Conservation (phyloP, 1,140 invertebrate species). For the Anoplophora glabripennis region DNA sequence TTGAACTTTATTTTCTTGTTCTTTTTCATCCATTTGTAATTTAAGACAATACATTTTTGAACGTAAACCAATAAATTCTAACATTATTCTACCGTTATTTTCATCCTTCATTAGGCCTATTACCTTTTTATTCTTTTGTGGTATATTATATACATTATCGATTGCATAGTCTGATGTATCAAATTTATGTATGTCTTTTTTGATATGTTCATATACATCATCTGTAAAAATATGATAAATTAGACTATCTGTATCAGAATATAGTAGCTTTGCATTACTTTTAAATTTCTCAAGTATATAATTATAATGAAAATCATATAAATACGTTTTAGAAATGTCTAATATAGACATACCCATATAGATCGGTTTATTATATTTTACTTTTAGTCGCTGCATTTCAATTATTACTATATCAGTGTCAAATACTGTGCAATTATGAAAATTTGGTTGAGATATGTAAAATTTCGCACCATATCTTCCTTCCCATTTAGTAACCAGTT, state of each 20-base stretch:
- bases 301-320: conserved; percentile 43
- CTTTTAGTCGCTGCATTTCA: conserved; percentile 36
- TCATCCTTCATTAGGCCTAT: too few species aligned
- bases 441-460: conserved; percentile 14
- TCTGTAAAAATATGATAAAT: conserved; percentile 41
- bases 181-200: conserved; percentile 25
- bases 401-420: conserved; percentile 42
- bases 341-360: conserved; percentile 39
- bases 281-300: conserved; percentile 30
- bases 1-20: too few species aligned
- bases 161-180: conserved; percentile 29
- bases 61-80: too few species aligned
- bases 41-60: too few species aligned
- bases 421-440: conserved; percentile 39
- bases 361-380: conserved; percentile 45
- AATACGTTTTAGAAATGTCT: conserved; percentile 39
- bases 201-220: conserved; percentile 1
- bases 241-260: conserved; percentile 49
- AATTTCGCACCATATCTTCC: conserved; percentile 11
- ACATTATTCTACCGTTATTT: too few species aligned
- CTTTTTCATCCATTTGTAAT: too few species aligned
- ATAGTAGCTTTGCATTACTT: conserved; percentile 34
- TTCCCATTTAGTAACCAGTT: conserved; percentile 34
- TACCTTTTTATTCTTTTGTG: too few species aligned
- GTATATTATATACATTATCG: too few species aligned